Percentiles rank a stretch among this genome's conserved stretches.
Evolutionary conservation across 2,113 vertebrate species (phyloP).

Genomic region (Macaca mulatta): DNA sequence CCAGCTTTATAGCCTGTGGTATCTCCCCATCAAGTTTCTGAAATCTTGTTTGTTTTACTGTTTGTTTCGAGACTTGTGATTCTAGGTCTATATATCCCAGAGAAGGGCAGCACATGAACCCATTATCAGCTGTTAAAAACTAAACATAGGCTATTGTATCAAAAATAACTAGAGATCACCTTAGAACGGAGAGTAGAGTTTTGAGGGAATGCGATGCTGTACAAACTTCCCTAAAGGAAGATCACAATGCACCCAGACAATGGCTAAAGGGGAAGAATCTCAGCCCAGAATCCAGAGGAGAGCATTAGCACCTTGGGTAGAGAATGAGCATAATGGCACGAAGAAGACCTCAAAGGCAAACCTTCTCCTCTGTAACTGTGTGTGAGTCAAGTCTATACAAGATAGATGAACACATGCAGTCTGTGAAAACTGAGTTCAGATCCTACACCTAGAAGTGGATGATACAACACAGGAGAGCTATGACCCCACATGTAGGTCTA

Average conservation of each 20-base stretch:
- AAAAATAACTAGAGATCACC: background rate
- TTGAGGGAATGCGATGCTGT: background rate
- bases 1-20: background rate
- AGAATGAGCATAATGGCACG: fast-evolving
- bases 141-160: background rate
- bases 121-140: background rate
- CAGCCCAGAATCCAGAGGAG: background rate
- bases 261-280: background rate
- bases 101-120: background rate
- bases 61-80: background rate
- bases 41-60: background rate
- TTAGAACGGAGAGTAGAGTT: background rate
- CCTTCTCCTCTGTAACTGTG: background rate
- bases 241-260: background rate
- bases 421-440: background rate
- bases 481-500: background rate
- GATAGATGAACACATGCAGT: background rate
- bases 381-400: background rate
- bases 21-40: background rate
- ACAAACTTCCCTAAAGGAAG: background rate
- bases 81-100: background rate
- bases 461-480: background rate
- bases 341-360: background rate
- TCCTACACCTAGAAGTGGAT: background rate
- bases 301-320: fast-evolving